Base-by-base conservation (phyloP, 2,113 vertebrate species). In the Cisticola juncidis region DNA sequence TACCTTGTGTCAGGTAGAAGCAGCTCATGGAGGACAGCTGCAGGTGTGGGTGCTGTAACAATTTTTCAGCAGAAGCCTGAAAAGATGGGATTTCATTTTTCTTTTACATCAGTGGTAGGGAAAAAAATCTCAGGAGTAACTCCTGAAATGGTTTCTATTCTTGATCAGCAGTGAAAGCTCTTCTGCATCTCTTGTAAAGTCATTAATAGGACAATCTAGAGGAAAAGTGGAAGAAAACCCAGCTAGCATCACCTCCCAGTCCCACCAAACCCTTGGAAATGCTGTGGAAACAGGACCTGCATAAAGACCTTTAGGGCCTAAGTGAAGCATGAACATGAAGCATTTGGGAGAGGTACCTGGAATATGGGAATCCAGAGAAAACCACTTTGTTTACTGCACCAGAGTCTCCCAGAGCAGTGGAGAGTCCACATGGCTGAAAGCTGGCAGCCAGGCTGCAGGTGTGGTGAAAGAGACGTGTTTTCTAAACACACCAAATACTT, bases 381-480 rank as follows among this genome's bases (percentile, higher is more conserved):
- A 78, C 6, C 0, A 44, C 66, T 92, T 73, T 96, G 90, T 95
- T 96, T 92, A 81, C 36, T 29, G 65, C 44, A 29, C 6, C 1
- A 3, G 68, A 88, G 26, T 33, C 66, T 83, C 66, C 57, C 51
- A 33, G 88, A 78, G 64, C 44, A 19, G 47, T 9, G 45, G 69
- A 71, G 86, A 96, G 90, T 78, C 82, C 94, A n/a, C 80, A 65
- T 0, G 17, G 93, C 48, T 92, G 93, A 92, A 79, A 92, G 95
- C 2, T 97, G 96, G 95, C 95, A 95, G 82, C 57, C 2, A 0
- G 48, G 72, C 88, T 86, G 90, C 95, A 96, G 96, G 95, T 97
- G 92, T 95, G 93, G 95, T 81, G 92, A 64, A 62, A 88, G 95
- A 86, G 57, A 26, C 0, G 5, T 94, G 87, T 95, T 95, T 96